Base-by-base conservation (phyloP, 1,140 invertebrate species). In the Argopecten irradians region DNA sequence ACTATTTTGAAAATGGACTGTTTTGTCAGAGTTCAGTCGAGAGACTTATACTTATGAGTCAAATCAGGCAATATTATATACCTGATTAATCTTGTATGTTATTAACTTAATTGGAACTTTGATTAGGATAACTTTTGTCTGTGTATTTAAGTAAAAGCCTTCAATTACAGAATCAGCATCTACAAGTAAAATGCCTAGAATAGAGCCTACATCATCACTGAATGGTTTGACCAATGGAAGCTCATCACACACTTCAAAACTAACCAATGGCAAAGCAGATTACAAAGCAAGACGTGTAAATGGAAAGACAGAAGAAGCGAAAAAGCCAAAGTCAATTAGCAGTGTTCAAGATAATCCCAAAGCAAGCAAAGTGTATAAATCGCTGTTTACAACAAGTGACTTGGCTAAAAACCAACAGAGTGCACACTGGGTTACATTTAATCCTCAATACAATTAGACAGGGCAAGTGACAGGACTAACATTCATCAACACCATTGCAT, bases 351-450 rank as follows among this genome's bases (percentile, higher is more conserved):
- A 98, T 91, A 98, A 99, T 96, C 98, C 98, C 0, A 98, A 97
- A 91, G 97, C 97, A 0, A 97, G 97, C 89, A 97, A 98, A 95
- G 98, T 98, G 0, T 99, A 98, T 93, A 99, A 99, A 95, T 99
- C 98, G 32, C 95, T 99, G 32, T 99, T 99, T 93, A 99, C 98
- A 0, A 97, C 97, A 28, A 98, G 98, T 94, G 97, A 98, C 94
- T 97, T 97, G 83, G 98, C 98, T 34, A 96, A 97, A 92, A 97
- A 97, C 83, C 98, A 99, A 94, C 96, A 97, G 35, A 97, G 97
- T 93, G 98, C 98, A 3, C 98, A 99, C 95, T 99, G 99, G 99
- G 97, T 99, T 86, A 99, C 99, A 13, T 99, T 98, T 94, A 99
- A 99, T 97, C 98, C 98, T 11, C 88, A 88, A 34, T 91, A 89